Evolutionary conservation across 1,140 invertebrate species (phyloP).

Genomic region (Papilio glaucus): DNA sequence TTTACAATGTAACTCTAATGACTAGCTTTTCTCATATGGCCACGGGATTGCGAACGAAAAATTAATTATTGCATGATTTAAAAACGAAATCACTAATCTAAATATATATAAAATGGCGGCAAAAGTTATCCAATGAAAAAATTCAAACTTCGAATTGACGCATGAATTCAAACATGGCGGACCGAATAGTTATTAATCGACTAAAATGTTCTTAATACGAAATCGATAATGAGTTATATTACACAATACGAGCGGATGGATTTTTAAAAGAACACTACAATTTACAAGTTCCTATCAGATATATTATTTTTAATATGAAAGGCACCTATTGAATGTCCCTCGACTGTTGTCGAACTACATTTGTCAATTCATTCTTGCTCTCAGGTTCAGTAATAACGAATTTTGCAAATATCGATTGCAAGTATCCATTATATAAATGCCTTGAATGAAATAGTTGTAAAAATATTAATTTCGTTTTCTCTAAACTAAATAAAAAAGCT

Average conservation of each 20-base stretch:
- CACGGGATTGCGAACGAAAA: slow-evolving; percentile 61
- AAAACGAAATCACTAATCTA: slow-evolving; percentile 32
- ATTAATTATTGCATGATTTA: slow-evolving; percentile 30
- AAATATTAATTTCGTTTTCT: too few relatives aligned
- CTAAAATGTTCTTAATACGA: slow-evolving; percentile 31
- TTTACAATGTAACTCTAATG: slow-evolving; percentile 80
- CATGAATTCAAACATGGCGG: slow-evolving; percentile 28
- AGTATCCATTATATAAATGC: too few relatives aligned
- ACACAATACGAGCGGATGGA: slow-evolving; percentile 69
- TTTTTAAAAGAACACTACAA: slow-evolving; percentile 72
- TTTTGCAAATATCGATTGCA: not conserved
- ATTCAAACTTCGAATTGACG: not conserved
- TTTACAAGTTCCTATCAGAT: slow-evolving; percentile 65
- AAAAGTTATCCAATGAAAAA: not conserved
- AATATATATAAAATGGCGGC: slow-evolving; percentile 23
- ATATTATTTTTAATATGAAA: slow-evolving; percentile 74
- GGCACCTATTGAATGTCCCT: slow-evolving; percentile 80
- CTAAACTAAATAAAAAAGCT: too few relatives aligned
- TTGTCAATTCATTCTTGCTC: slow-evolving; percentile 59
- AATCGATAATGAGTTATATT: slow-evolving; percentile 51
- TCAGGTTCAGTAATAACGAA: slow-evolving; percentile 52
- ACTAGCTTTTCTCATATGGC: slow-evolving; percentile 80
- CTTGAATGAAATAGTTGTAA: too few relatives aligned
- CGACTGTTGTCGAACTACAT: slow-evolving; percentile 68
- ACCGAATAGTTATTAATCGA: slow-evolving; percentile 31